A percentile compares a stretch with the other conserved stretches of the same genome.
Conservation (phyloP, 2,113 vertebrate genomes). For the Oncorhynchus gorbuscha region DNA sequence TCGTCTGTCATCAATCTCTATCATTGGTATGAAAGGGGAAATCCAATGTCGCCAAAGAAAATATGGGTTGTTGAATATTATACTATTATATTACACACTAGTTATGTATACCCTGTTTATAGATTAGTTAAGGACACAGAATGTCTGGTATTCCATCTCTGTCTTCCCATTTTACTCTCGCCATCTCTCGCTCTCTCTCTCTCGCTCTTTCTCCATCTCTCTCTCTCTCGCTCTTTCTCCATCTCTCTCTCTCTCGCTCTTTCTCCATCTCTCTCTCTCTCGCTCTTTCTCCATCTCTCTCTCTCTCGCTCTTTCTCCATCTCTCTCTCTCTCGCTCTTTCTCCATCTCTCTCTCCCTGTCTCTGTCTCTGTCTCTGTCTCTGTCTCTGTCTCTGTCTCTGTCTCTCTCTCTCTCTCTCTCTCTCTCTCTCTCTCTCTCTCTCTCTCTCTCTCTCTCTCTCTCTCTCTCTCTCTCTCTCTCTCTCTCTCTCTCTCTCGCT, state of each 20-base stretch:
- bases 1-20: not conserved
- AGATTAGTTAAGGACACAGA: not conserved
- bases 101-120: no score
- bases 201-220: not conserved
- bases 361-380: no score
- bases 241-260: not conserved
- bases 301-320: no score
- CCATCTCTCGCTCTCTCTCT: not conserved
- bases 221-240: not conserved
- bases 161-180: not conserved
- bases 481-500: not conserved
- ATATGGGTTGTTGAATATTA: no score
- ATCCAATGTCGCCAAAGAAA: no score
- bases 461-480: not conserved
- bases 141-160: not conserved
- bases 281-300: not conserved
- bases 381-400: no score
- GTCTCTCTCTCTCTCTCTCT: not conserved
- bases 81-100: no score
- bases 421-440: no score
- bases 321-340: not conserved
- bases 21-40: not conserved
- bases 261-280: not conserved
- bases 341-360: no score
- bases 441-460: not conserved